Evolutionary conservation across 2,113 vertebrate genomes (phyloP).

Genomic region (Ondatra zibethicus): DNA sequence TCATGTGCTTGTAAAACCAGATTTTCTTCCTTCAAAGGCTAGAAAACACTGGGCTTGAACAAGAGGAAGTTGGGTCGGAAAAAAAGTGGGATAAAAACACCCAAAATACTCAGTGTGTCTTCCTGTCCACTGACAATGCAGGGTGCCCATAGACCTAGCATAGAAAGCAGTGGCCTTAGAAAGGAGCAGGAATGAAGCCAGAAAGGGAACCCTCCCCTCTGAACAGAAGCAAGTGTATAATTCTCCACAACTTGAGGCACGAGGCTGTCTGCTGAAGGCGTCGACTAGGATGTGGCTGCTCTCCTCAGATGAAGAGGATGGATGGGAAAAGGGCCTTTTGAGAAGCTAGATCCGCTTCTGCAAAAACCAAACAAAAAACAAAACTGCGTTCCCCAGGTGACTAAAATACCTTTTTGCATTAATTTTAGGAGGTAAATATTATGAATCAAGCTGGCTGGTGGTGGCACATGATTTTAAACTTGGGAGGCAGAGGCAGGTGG

Average conservation of each 20-base stretch:
- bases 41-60: neutral
- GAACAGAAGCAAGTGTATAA: neutral
- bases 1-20: neutral
- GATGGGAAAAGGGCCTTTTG: neutral
- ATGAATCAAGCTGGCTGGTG: too few relatives aligned
- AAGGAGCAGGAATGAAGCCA: neutral
- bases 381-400: constrained; percentile 42
- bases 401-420: neutral
- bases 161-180: neutral
- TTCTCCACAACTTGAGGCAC: neutral
- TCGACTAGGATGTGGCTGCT: neutral
- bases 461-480: too few relatives aligned
- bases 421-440: constrained; percentile 39
- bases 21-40: constrained; percentile 20
- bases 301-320: neutral
- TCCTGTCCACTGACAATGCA: neutral
- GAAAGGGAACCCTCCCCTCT: neutral
- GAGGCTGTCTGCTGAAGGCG: neutral
- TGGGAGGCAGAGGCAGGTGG: too few relatives aligned
- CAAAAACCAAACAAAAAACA: neutral
- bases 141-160: neutral
- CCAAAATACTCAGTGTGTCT: neutral
- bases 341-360: constrained; percentile 11
- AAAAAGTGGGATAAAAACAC: neutral
- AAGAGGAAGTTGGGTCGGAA: neutral